phyloP scores from a whole-genome alignment of 2,888 invertebrate genomes.

The Margaritifera margaritifera region DNA sequence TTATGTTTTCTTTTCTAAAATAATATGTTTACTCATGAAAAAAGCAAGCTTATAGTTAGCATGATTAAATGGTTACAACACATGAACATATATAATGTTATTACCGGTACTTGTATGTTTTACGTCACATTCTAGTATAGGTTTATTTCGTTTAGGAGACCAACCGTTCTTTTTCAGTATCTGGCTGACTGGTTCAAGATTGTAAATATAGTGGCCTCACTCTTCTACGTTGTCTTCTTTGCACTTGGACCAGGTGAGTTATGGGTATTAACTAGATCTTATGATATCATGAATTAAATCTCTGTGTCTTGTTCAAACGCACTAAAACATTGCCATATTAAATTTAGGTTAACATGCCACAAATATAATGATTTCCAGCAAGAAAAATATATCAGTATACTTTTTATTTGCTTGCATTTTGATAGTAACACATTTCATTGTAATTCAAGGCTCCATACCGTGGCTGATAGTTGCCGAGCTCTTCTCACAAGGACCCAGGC shows the following conservation, averaged over 20 bases:
- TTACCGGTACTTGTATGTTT: no score
- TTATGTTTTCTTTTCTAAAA: no score
- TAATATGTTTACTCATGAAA: no score
- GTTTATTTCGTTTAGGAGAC: no score
- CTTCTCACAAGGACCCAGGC: conserved; percentile 95
- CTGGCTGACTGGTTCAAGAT: conserved; percentile 54
- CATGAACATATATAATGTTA: no score
- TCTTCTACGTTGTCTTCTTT: conserved; percentile 97
- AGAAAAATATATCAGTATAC: not conserved
- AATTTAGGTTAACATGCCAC: not conserved
- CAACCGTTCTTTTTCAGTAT: conserved; percentile 52
- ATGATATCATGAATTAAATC: not conserved
- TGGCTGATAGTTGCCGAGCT: conserved; percentile 99
- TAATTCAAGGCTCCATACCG: conserved; percentile 87
- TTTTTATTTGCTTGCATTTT: not conserved
- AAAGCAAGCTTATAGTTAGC: no score
- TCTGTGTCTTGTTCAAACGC: no score
- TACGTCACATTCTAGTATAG: no score
- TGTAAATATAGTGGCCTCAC: conserved; percentile 91
- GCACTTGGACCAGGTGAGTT: conserved; percentile 86
- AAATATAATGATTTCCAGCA: not conserved
- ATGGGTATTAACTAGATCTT: not conserved
- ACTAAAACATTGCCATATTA: not conserved
- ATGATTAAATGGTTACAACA: no score
- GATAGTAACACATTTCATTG: not conserved